phyloP scores from a whole-genome alignment of 2,113 vertebrate species.

The Hoplias malabaricus region DNA sequence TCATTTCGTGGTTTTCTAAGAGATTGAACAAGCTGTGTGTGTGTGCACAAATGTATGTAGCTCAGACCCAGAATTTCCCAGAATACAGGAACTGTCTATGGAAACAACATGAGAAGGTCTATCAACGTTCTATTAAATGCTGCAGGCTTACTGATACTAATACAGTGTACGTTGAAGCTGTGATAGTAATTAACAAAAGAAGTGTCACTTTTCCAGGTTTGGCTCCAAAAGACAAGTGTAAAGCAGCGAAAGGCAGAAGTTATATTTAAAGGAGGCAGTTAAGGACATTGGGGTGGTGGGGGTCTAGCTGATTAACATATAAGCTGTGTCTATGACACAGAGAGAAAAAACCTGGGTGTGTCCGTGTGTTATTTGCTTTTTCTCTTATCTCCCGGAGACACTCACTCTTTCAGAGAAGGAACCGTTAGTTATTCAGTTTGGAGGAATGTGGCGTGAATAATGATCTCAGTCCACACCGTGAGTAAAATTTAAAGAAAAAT shows the following conservation, averaged over 20 bases:
- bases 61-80: too few relatives aligned
- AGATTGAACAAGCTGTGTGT: too few relatives aligned
- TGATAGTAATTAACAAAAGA: not conserved
- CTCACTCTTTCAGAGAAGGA: not conserved
- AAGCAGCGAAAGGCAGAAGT: too few relatives aligned
- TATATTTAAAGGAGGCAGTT: not conserved
- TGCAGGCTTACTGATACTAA: too few relatives aligned
- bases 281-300: not conserved
- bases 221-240: too few relatives aligned
- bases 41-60: too few relatives aligned
- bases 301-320: conserved; percentile 2
- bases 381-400: conserved; percentile 9
- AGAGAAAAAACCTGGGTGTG: too few relatives aligned
- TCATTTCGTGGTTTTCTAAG: too few relatives aligned
- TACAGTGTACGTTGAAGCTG: too few relatives aligned
- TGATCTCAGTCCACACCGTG: not conserved
- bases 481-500: conserved; percentile 6
- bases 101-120: too few relatives aligned
- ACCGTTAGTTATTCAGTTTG: not conserved
- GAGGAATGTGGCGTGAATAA: not conserved
- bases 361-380: not conserved
- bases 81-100: too few relatives aligned
- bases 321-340: not conserved
- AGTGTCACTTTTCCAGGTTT: not conserved
- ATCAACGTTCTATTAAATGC: too few relatives aligned